These are phyloP conservation scores for Ariopsis seemanni DNA, from an alignment of 2,113 vertebrate species.

Conservation along the genomic window DNA sequence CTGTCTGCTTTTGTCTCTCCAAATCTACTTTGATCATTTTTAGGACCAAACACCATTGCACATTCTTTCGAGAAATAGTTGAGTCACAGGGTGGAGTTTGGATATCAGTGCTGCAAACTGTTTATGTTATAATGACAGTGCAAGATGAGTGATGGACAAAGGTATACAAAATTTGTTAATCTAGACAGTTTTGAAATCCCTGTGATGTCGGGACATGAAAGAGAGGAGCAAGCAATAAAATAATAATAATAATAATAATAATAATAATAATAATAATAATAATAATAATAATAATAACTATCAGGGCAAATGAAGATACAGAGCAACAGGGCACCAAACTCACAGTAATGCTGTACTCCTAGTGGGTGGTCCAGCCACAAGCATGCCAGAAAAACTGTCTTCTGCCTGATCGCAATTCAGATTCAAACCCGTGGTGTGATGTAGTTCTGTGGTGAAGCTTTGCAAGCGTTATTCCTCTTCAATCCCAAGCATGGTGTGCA, in stretches of 20 bases:
- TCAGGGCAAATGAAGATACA: conserved; percentile 60
- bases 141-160: conserved; percentile 72
- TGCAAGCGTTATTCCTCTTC: background rate
- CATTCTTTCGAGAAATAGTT: conserved; percentile 58
- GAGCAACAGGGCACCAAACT: conserved; percentile 47
- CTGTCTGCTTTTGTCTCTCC: conserved; percentile 42
- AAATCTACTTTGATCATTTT: conserved; percentile 62
- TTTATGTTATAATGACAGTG: conserved; percentile 71
- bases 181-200: conserved; percentile 59
- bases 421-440: background rate
- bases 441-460: conserved; percentile 6
- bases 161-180: conserved; percentile 70
- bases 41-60: conserved; percentile 56
- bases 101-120: conserved; percentile 63
- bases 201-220: conserved; percentile 75
- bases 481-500: background rate
- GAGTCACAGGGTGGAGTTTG: conserved; percentile 63
- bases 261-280: background rate
- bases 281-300: conserved; percentile 41
- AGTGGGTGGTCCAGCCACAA: conserved; percentile 71
- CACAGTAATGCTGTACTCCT: conserved; percentile 58
- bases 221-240: conserved; percentile 61
- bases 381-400: conserved; percentile 37
- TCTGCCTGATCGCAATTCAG: conserved; percentile 15
- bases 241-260: background rate